Conservation (phyloP, 2,797 vertebrate species). For the Ammospiza maritima region DNA sequence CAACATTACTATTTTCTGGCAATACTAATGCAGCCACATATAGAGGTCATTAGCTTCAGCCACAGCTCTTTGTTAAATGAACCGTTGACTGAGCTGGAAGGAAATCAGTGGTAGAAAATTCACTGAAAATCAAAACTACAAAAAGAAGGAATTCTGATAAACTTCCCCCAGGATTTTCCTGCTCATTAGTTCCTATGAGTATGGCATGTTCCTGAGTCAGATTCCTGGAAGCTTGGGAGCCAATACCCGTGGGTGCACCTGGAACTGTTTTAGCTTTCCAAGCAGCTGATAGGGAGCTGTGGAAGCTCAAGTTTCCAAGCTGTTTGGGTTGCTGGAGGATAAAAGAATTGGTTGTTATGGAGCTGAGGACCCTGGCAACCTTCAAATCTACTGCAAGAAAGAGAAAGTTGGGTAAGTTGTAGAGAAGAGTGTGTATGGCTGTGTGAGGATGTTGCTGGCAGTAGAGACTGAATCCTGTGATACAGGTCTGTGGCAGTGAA, state of each 20-base stretch:
- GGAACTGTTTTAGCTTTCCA: background rate
- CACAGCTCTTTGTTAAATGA: background rate
- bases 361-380: background rate
- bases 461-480: background rate
- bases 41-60: background rate
- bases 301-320: background rate
- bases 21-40: background rate
- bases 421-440: background rate
- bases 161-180: background rate
- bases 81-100: background rate
- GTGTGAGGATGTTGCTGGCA: slow-evolving; percentile 14
- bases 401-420: slow-evolving; percentile 11
- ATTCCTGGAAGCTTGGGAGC: background rate
- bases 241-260: background rate
- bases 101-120: background rate
- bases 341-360: slow-evolving; percentile 39
- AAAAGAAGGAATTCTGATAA: background rate
- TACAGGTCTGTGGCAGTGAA: slow-evolving; percentile 28
- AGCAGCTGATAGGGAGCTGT: background rate
- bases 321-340: slow-evolving; percentile 22
- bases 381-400: slow-evolving; percentile 7
- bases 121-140: background rate
- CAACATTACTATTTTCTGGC: background rate
- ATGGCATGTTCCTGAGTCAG: background rate
- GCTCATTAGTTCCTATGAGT: background rate